A percentile compares a stretch with the other conserved stretches of the same genome.
Conservation (phyloP, 1,140 invertebrate genomes). For the Aphelenchoides fujianensis region DNA sequence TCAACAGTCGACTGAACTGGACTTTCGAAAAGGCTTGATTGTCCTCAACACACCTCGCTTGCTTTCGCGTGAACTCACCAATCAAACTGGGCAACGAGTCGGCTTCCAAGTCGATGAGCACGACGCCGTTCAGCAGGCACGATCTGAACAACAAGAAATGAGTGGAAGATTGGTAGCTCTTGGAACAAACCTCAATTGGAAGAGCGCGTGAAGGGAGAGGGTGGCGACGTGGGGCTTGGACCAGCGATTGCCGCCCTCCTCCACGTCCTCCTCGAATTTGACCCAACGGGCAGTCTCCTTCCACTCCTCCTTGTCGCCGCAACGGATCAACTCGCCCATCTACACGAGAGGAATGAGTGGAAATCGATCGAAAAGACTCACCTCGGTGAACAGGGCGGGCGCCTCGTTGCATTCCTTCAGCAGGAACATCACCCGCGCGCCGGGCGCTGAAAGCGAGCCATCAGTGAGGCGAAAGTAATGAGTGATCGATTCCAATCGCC, state of each 20-base stretch:
- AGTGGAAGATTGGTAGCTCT: no score
- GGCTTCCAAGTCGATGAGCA: conserved; percentile 87
- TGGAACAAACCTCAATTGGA: conserved; percentile 74
- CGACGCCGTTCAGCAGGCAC: conserved; percentile 79
- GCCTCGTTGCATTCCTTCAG: conserved; percentile 56
- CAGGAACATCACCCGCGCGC: conserved; percentile 60
- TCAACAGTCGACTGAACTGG: background rate
- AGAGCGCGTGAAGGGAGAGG: conserved; percentile 81
- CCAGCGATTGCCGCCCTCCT: conserved; percentile 88
- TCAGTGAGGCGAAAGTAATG: no score
- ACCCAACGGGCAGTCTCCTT: conserved; percentile 72
- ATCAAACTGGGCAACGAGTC: conserved; percentile 52
- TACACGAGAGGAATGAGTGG: no score
- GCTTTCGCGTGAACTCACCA: conserved; percentile 30
- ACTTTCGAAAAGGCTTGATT: background rate
- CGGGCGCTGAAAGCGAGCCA: conserved; percentile 56
- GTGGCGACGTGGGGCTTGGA: conserved; percentile 84
- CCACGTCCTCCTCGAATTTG: conserved; percentile 90
- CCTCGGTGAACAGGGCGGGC: conserved; percentile 59
- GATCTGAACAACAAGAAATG: conserved; percentile 39
- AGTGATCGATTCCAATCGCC: no score
- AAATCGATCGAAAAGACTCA: no score
- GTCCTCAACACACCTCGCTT: background rate
- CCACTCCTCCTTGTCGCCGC: conserved; percentile 53
- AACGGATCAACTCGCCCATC: conserved; percentile 54